Conservation (phyloP, 2,888 invertebrate genomes). For the Aproaerema taeniolella region DNA sequence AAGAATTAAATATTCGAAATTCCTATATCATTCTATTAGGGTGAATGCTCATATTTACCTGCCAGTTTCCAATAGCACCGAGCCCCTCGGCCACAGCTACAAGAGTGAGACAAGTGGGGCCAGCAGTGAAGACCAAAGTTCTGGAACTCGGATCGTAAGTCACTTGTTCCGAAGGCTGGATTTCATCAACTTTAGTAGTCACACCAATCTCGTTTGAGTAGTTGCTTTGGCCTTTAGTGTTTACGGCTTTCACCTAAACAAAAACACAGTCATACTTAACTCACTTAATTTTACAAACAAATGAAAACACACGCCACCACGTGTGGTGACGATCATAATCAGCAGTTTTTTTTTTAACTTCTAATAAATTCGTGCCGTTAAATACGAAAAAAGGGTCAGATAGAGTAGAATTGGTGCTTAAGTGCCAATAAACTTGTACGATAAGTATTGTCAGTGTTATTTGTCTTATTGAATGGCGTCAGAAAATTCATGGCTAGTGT, state of each 20-base stretch:
- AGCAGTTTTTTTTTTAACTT: too few relatives aligned
- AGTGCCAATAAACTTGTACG: conserved; percentile 4
- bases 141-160: conserved; percentile 89
- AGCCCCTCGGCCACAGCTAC: conserved; percentile 86
- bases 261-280: conserved; percentile 5
- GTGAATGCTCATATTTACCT: conserved; percentile 50
- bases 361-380: too few relatives aligned
- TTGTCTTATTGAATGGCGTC: conserved; percentile 1
- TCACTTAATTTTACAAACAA: too few relatives aligned
- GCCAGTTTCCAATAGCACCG: conserved; percentile 58
- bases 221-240: conserved; percentile 91
- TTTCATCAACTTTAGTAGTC: conserved; percentile 90
- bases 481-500: neutral
- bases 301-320: too few relatives aligned
- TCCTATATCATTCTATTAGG: too few relatives aligned
- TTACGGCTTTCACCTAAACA: conserved; percentile 87
- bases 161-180: conserved; percentile 87
- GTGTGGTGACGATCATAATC: too few relatives aligned
- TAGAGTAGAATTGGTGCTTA: conserved; percentile 5
- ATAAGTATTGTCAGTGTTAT: conserved; percentile 2
- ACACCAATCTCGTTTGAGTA: conserved; percentile 90
- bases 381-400: too few relatives aligned
- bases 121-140: conserved; percentile 87
- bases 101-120: conserved; percentile 86
- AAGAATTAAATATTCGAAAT: too few relatives aligned